A percentile compares a stretch with the other conserved stretches of the same genome.
Evolutionary conservation across 1,140 invertebrate species (phyloP).

Genomic region (Papilio polyxenes): DNA sequence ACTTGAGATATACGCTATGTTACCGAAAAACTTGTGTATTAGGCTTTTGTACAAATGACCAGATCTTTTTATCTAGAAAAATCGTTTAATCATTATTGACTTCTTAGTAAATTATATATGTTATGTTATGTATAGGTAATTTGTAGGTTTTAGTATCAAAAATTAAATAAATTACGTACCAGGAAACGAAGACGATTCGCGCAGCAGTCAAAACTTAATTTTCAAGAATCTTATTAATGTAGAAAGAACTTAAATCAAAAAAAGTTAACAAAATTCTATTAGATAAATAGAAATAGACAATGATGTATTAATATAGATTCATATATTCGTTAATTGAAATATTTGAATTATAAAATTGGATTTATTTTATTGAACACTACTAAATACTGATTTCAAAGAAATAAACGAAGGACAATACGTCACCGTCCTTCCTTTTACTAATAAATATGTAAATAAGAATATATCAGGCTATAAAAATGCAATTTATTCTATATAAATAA

Average conservation of each 20-base stretch:
- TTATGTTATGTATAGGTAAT: too few species aligned
- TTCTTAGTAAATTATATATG: not conserved
- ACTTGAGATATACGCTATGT: conserved; percentile 11
- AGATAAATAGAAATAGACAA: too few species aligned
- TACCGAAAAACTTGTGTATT: not conserved
- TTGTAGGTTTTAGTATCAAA: too few species aligned
- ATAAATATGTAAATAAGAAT: conserved; percentile 17
- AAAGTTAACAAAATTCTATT: too few species aligned
- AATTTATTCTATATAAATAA: not conserved
- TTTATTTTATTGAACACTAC: not conserved
- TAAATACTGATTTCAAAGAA: not conserved
- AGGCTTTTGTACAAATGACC: not conserved
- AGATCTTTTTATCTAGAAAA: not conserved
- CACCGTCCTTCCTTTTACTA: conserved; percentile 2
- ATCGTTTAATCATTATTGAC: not conserved
- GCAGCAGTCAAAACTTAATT: too few species aligned
- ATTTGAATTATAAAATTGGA: not conserved
- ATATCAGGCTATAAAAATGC: conserved; percentile 7
- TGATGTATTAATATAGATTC: too few species aligned
- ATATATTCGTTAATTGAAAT: too few species aligned
- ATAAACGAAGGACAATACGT: not conserved
- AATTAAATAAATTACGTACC: too few species aligned
- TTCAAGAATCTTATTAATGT: too few species aligned
- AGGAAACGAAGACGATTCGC: too few species aligned
- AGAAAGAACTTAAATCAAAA: too few species aligned